These are phyloP conservation scores for Cisticola juncidis DNA, from an alignment of 2,113 vertebrate species.

Conservation along the genomic window DNA sequence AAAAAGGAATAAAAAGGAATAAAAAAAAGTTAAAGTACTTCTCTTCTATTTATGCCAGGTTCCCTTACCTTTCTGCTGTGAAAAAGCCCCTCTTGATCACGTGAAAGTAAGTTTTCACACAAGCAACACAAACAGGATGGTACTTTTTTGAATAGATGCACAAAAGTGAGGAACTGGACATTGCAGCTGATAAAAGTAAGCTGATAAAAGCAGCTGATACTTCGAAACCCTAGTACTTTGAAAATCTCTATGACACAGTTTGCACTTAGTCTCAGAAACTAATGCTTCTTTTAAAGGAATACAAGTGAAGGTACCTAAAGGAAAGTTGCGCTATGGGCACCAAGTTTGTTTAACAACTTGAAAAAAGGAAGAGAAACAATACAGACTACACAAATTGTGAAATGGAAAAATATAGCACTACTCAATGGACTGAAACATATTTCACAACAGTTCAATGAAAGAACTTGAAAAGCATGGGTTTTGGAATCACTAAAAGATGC, in stretches of 20 bases:
- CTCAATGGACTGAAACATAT: neutral
- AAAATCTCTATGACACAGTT: neutral
- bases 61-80: neutral
- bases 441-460: neutral
- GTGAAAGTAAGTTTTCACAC: neutral
- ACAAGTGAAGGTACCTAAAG: neutral
- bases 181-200: neutral
- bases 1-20: neutral
- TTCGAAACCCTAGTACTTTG: neutral
- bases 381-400: neutral
- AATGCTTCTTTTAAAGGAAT: neutral
- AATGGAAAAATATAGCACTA: neutral
- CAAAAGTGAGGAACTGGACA: neutral
- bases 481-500: neutral
- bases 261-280: neutral
- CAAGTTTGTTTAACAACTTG: neutral
- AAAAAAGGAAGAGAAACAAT: neutral
- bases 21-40: neutral
- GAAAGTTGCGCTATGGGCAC: neutral
- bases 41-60: neutral
- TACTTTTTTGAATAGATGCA: neutral
- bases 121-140: neutral
- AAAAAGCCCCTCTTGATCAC: neutral
- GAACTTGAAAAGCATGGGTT: neutral
- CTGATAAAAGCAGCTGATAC: neutral